Evolutionary conservation across 2,113 vertebrate species (phyloP), one percentile per base, ranked within the genome.

Genomic region (Rattus norvegicus): DNA sequence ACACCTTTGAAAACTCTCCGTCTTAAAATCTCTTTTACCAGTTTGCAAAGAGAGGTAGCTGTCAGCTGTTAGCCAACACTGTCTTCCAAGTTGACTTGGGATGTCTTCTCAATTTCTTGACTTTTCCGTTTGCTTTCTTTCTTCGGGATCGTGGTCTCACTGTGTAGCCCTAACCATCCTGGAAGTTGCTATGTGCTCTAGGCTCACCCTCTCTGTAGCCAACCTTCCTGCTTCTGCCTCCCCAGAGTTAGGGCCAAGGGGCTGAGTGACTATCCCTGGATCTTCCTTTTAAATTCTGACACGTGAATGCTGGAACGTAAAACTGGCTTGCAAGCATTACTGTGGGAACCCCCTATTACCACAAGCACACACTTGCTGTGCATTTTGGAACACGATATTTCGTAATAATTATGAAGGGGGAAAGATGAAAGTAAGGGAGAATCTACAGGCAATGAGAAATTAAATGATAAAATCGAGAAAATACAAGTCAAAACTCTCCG

Each of bases 391-490:
- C 94, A 92, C 33, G 84, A 56, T 89, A 76, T 8, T 95, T 75
- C 97, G 3, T 93, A 88, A 70, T 97, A 89, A 84, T 88, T 94
- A 39, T 26, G 79, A 33, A 26, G 81, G 93, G 39, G 67, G 73
- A 92, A 94, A 95, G 67, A 33, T 87, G 0, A 52, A 76, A 95
- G 87, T 87, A 96, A 97, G 89, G 59, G 10, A 43, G 0, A 0
- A 54, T 92, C 97, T 73, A 93, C 94, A 54, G 59, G 94, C 24
- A 94, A 49, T 81, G 95, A 86, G 90, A 97, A 92, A 81, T 39
- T 98, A 96, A 95, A 72, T 95, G 73, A 56, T 87, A 90, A 93
- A 72, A 95, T 81, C 86, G 88, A 72, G 93, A 98, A 91, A 92
- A 65, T 96, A 89, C 86, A 63, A 94, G 73, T 90, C 26, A 39